phyloP scores from a whole-genome alignment of 2,888 invertebrate species.

The Pseudeuparius sepicola region DNA sequence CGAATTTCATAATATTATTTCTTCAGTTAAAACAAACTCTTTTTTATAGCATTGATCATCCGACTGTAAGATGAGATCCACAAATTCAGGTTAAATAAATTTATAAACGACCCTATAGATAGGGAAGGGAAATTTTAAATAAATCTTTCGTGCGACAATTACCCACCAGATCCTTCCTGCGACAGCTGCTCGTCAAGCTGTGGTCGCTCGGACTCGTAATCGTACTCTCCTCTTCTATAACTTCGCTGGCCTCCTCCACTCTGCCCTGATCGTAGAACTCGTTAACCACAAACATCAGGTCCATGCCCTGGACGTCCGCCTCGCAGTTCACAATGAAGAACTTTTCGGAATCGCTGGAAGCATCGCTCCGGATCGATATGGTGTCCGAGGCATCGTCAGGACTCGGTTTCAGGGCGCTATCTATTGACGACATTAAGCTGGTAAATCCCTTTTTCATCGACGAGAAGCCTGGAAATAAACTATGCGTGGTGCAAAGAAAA shows the following conservation, averaged over 20 bases:
- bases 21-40: too few relatives aligned
- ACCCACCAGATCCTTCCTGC: constrained; percentile 65
- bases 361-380: constrained; percentile 67
- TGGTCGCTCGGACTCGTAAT: constrained; percentile 76
- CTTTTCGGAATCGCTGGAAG: constrained; percentile 80
- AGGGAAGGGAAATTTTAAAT: too few relatives aligned
- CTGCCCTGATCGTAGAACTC: constrained; percentile 35
- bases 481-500: too few relatives aligned
- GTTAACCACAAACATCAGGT: constrained; percentile 53
- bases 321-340: constrained; percentile 66
- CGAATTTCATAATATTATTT: too few relatives aligned
- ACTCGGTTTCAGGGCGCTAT: constrained; percentile 64
- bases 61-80: too few relatives aligned
- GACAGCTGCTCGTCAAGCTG: constrained; percentile 69
- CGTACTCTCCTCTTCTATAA: constrained; percentile 61
- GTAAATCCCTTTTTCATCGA: constrained; percentile 78
- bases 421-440: constrained; percentile 73
- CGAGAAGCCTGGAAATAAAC: constrained; percentile 46
- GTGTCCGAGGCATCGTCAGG: constrained; percentile 69
- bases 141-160: too few relatives aligned
- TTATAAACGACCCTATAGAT: too few relatives aligned
- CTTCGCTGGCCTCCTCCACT: constrained; percentile 78
- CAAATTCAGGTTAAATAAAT: too few relatives aligned
- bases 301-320: constrained; percentile 55
- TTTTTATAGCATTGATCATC: too few relatives aligned